Evolutionary conservation across 2,797 vertebrate genomes (phyloP).

Genomic region (Sebastes glaucus): DNA sequence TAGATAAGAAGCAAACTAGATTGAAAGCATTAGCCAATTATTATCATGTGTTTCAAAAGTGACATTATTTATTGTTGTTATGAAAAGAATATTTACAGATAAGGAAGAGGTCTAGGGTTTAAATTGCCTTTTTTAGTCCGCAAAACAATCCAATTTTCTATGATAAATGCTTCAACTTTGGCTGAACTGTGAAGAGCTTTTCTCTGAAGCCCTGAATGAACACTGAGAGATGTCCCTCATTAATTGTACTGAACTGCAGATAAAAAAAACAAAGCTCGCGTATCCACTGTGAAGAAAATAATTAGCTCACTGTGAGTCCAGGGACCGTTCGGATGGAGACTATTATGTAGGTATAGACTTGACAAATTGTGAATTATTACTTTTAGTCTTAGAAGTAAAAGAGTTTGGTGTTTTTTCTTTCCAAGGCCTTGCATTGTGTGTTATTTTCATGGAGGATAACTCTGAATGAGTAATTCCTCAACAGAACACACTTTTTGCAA

Average conservation of each 20-base stretch:
- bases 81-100: neutral
- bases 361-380: neutral
- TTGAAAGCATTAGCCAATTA: neutral
- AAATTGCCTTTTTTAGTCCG: neutral
- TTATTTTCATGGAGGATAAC: neutral
- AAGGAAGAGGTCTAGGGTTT: neutral
- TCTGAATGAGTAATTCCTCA: neutral
- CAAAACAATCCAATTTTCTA: neutral
- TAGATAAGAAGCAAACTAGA: neutral
- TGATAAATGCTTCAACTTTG: neutral
- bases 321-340: neutral
- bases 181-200: neutral
- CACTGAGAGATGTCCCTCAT: neutral
- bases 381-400: neutral
- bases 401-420: neutral
- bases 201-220: slow-evolving; percentile 10
- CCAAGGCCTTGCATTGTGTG: neutral
- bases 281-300: slow-evolving; percentile 14
- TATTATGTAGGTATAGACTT: neutral
- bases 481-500: neutral
- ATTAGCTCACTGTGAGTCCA: slow-evolving; percentile 7
- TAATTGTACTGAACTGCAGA: slow-evolving; percentile 18
- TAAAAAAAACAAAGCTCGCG: slow-evolving; percentile 22
- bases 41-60: neutral
- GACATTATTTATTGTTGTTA: neutral